Evolutionary conservation across 2,797 vertebrate species (phyloP), one percentile per base, ranked within the genome.

Genomic region (Carduelis carduelis): DNA sequence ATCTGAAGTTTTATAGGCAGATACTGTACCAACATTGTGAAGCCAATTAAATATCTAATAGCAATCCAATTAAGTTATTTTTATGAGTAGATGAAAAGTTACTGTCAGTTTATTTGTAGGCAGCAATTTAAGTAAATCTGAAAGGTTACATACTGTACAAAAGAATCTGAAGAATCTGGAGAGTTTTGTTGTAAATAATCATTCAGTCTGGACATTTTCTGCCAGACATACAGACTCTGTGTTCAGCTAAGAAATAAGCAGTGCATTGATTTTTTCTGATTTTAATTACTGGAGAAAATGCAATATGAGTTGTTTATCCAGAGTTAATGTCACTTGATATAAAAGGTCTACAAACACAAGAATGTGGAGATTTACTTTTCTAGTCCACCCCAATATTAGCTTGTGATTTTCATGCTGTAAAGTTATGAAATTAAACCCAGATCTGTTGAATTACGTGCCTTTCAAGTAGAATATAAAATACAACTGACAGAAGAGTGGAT

Each of bases 1-100:
- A 43, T 87, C 61, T 78, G 23, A 84, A 87, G 79, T 66, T 95
- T 94, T 89, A 86, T 68, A 83, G 65, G 53, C 70, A 87, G 78
- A 71, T 50, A 65, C 82, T 78, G 69, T 60, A 78, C 76, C 82
- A 95, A 92, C 61, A 76, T 63, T 83, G 72, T 82, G 72, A 91
- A 85, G 56, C 76, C 89, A 92, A 92, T 93, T 93, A 89, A 92
- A 87, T 83, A 80, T 76, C 69, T 89, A 93, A 89, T 46, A 89
- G 76, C 55, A 83, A 83, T 52, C 63, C 56, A 91, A 90, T 77
- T 93, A 89, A 89, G 43, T 69, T 93, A 75, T 87, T 95, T 95
- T 94, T 87, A 77, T 92, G 80, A 69, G 71, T 49, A 83, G 60
- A 90, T 47, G 47, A 63, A 71, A 83, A 78, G 59, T 78, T 89